Evolutionary conservation across 1,140 invertebrate genomes (phyloP).

Genomic region (Drosophila athabasca): DNA sequence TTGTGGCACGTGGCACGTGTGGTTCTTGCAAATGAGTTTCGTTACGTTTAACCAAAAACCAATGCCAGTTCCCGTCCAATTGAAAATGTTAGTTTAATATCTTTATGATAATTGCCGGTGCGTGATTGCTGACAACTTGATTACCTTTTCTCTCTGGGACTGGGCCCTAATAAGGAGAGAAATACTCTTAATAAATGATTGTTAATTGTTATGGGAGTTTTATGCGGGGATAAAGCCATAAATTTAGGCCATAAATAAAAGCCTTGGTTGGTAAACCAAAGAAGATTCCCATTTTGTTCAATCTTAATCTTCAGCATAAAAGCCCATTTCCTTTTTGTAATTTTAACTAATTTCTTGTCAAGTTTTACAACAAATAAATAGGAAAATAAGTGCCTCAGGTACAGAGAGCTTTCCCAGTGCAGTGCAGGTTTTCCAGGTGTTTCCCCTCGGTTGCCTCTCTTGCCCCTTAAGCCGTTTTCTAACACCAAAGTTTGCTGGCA

Average conservation of each 20-base stretch:
- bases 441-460: neutral
- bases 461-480: conserved; percentile 36
- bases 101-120: conserved; percentile 23
- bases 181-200: conserved; percentile 12
- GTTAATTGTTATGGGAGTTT: conserved; percentile 2
- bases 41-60: conserved; percentile 17
- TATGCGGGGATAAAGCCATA: neutral
- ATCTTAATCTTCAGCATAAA: neutral
- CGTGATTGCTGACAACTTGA: conserved; percentile 53
- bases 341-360: conserved; percentile 28
- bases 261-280: too few species aligned
- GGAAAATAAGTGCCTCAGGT: neutral
- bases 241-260: neutral
- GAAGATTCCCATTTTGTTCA: neutral
- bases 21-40: conserved; percentile 35
- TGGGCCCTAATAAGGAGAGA: conserved; percentile 4
- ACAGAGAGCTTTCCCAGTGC: neutral
- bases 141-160: conserved; percentile 1
- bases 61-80: conserved; percentile 1
- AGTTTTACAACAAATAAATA: conserved; percentile 39
- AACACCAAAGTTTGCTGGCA: conserved; percentile 63
- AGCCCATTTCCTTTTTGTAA: conserved; percentile 1
- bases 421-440: neutral
- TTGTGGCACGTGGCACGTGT: conserved; percentile 22
- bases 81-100: conserved; percentile 45